Base-by-base conservation (phyloP, 2,888 invertebrate species). In the Cryptus armator region DNA sequence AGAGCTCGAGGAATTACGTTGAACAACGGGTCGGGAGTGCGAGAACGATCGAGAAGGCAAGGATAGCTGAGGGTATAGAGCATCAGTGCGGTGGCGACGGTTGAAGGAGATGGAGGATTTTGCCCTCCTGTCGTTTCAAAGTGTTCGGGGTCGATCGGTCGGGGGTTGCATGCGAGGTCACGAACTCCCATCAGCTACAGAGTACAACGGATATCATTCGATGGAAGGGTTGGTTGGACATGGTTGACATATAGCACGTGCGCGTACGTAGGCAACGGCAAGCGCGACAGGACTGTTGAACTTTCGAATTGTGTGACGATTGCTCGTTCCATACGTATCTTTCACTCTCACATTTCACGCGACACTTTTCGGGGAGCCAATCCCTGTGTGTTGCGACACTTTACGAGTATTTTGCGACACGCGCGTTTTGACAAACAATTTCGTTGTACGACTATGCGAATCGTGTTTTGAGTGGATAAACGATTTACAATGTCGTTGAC, bases 1-100 rank as follows among this genome's bases (percentile, higher is more conserved):
- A 78, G 74, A 70, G 81, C 80, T 76, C 62, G 80, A 68, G 83
- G 79, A 80, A 85, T 83, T 80, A 75, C 80, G 80, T n/a, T 53
- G 76, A 79, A 79, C 82, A 74, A 78, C 59, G 66, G 74, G 70
- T 46, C 29, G 44, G 12, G 71, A 16, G 71, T 19, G 71, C 37
- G 53, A 71, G 71, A 71, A 53, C 71, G 71, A 72, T 74, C 74
- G 74, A 62, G 46, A 46, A 62, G 74, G 62, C 32, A 46, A 74
- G 62, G 44, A 62, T 43, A 16, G 70, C 24, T 6, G 29, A 24
- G 0, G 10, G 59, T 12, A 59, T 24, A 48, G 48, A 32, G 32
- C 24, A 3, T 29, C 62, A 29, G 62, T 56, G 68, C 48, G 29
- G 48, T 14, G 70, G 46, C 12, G 5, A 51, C 2, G 29, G 16